Percentiles rank a stretch among this genome's conserved stretches.
Evolutionary conservation across 1,140 invertebrate species (phyloP).

Genomic region (Drosophila nasuta): DNA sequence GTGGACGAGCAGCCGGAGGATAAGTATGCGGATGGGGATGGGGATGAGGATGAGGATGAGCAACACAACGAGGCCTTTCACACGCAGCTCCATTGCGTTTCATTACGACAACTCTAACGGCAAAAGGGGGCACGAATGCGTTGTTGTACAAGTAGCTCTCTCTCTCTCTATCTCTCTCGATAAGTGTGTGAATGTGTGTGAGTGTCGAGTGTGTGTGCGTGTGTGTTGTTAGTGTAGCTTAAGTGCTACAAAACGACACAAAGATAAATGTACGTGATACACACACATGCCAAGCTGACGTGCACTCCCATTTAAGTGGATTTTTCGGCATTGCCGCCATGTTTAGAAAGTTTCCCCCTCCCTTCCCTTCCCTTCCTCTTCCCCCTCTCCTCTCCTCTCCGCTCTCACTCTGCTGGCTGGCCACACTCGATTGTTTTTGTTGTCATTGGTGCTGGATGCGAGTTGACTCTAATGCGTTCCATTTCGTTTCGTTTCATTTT

Average conservation of each 20-base stretch:
- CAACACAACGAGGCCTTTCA: slow-evolving; percentile 53
- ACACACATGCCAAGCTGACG: slow-evolving; percentile 46
- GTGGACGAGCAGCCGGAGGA: not conserved
- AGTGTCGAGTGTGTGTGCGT: slow-evolving; percentile 16
- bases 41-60: slow-evolving; percentile 23
- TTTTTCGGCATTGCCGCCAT: slow-evolving; percentile 57
- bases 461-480: slow-evolving; percentile 41
- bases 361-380: too few relatives aligned
- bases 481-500: slow-evolving; percentile 58
- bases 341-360: slow-evolving; percentile 29
- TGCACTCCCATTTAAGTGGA: slow-evolving; percentile 74
- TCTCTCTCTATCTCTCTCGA: not conserved
- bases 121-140: slow-evolving; percentile 57
- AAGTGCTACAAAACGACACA: slow-evolving; percentile 81
- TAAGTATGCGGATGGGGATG: not conserved
- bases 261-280: slow-evolving; percentile 82
- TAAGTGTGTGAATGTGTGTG: slow-evolving; percentile 27
- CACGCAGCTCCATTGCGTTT: slow-evolving; percentile 77
- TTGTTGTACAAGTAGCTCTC: slow-evolving; percentile 7
- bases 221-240: slow-evolving; percentile 72
- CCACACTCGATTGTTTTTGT: slow-evolving; percentile 14
- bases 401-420: not conserved
- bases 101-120: slow-evolving; percentile 71
- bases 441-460: slow-evolving; percentile 2
- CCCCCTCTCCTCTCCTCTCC: not conserved